phyloP scores from a whole-genome alignment of 2,888 invertebrate genomes.

The Hyppa rectilinea region DNA sequence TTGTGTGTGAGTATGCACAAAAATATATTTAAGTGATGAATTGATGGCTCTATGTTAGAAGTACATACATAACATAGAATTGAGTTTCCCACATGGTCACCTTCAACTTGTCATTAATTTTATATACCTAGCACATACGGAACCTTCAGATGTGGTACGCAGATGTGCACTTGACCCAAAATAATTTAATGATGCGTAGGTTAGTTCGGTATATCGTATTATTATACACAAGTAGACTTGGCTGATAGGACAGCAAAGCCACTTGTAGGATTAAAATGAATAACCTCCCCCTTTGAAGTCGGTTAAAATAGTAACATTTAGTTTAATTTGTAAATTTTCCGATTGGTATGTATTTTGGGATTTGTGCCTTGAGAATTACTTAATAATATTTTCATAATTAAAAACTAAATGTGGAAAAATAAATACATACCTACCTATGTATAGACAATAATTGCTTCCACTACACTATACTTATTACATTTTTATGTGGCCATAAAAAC shows the following conservation, averaged over 20 bases:
- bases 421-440: background rate
- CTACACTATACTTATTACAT: constrained; percentile 8
- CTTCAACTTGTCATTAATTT: constrained; percentile 56
- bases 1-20: background rate
- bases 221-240: background rate
- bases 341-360: background rate
- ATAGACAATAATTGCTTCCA: constrained; percentile 7
- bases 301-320: background rate
- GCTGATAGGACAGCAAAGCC: background rate
- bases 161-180: constrained; percentile 63
- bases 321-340: background rate
- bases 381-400: background rate
- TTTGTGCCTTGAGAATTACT: background rate
- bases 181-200: constrained; percentile 36
- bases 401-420: constrained; percentile 1
- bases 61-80: background rate
- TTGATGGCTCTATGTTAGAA: background rate
- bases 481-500: constrained; percentile 48
- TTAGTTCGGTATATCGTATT: background rate
- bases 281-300: background rate
- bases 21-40: background rate
- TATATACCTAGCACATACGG: constrained; percentile 13
- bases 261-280: background rate
- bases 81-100: constrained; percentile 29
- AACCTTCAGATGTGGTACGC: constrained; percentile 49